Percentiles rank a stretch among this genome's conserved stretches.
These are phyloP conservation scores for Sapajus apella DNA, from an alignment of 2,113 vertebrate species.

Conservation along the genomic window DNA sequence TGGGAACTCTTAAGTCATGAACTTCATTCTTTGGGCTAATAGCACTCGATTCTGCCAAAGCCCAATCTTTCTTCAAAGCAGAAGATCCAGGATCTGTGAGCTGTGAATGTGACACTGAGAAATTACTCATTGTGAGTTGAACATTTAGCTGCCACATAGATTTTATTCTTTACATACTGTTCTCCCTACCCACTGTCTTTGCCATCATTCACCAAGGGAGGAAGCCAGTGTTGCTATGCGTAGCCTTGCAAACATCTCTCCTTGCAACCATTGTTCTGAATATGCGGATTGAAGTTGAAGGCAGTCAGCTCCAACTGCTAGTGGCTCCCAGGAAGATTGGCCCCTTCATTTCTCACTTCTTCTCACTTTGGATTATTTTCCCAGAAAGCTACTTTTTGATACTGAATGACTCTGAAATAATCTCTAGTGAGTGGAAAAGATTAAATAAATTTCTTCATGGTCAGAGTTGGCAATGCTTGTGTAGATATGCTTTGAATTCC, in stretches of 20 bases:
- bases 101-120: background rate
- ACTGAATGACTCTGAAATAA: background rate
- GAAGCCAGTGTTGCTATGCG: background rate
- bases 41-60: background rate
- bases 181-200: background rate
- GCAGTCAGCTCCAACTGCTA: background rate
- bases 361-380: background rate
- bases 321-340: background rate
- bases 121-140: background rate
- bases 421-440: background rate
- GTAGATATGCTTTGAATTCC: background rate
- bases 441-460: background rate
- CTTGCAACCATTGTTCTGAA: background rate
- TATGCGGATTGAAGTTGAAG: background rate
- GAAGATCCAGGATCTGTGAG: background rate
- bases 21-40: background rate
- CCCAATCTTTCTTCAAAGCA: background rate
- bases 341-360: background rate
- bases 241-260: background rate
- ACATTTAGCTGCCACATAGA: background rate
- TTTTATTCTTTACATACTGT: background rate
- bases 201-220: background rate
- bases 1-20: background rate
- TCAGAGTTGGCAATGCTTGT: background rate
- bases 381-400: background rate